phyloP scores from a whole-genome alignment of 1,140 invertebrate species.

The Lineus longissimus region DNA sequence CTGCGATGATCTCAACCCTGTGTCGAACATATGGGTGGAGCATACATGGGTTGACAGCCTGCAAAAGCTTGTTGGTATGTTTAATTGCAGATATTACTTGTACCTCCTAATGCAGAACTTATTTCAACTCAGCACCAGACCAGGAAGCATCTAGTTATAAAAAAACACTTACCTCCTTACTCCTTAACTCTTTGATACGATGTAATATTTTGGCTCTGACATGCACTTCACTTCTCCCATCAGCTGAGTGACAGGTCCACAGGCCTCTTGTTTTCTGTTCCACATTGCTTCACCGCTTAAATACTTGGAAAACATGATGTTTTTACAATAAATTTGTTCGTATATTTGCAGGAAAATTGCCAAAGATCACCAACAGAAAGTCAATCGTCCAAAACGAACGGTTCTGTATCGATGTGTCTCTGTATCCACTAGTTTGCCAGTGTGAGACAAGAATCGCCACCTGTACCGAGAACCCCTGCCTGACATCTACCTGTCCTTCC shows the following conservation, averaged over 20 bases:
- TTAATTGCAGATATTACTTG: not conserved
- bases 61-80: slow-evolving; percentile 31
- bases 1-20: slow-evolving; percentile 27
- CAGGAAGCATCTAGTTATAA: too few relatives aligned
- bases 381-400: slow-evolving; percentile 9
- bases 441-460: slow-evolving; percentile 25
- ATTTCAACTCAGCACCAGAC: slow-evolving; percentile 22
- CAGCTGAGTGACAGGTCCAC: too few relatives aligned
- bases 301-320: too few relatives aligned
- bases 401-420: slow-evolving; percentile 37
- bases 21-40: slow-evolving; percentile 28
- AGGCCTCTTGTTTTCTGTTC: too few relatives aligned
- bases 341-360: slow-evolving; percentile 9
- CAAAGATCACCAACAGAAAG: not conserved
- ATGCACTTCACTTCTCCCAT: too few relatives aligned
- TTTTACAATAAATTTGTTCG: too few relatives aligned
- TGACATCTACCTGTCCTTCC: slow-evolving; percentile 25
- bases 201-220: too few relatives aligned
- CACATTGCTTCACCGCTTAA: too few relatives aligned
- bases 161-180: too few relatives aligned
- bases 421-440: slow-evolving; percentile 29
- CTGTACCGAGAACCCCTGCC: slow-evolving; percentile 35
- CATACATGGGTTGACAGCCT: slow-evolving; percentile 31
- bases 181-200: too few relatives aligned
- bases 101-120: slow-evolving; percentile 23